Percentiles rank a stretch among this genome's conserved stretches.
Evolutionary conservation across 1,140 invertebrate species (phyloP).

Genomic region (Zaprionus ghesquierei): DNA sequence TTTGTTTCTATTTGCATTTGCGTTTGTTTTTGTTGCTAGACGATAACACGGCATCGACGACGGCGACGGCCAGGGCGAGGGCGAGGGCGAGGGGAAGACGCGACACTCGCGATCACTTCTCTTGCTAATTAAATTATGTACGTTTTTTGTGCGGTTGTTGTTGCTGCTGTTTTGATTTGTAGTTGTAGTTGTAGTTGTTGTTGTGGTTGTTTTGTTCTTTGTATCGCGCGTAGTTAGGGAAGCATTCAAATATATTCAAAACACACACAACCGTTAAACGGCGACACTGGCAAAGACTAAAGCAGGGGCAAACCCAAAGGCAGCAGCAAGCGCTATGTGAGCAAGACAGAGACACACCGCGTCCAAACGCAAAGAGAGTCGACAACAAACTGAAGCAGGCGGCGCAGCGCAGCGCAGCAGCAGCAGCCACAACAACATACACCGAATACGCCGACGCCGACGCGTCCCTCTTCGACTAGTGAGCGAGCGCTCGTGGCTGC

Average conservation of each 20-base stretch:
- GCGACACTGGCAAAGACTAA: not conserved
- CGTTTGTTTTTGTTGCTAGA: constrained; percentile 38
- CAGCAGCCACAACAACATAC: constrained; percentile 1
- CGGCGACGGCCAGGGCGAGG: too few species aligned
- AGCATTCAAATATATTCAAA: constrained; percentile 51
- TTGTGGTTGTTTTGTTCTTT: constrained; percentile 12
- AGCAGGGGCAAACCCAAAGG: not conserved
- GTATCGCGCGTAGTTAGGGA: constrained; percentile 38
- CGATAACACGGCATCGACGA: constrained; percentile 13
- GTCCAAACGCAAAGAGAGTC: constrained; percentile 67
- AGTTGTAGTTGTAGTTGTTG: too few species aligned
- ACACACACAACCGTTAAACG: constrained; percentile 33
- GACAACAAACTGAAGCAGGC: constrained; percentile 52
- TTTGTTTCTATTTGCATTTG: not conserved
- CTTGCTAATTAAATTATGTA: constrained; percentile 52
- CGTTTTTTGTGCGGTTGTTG: constrained; percentile 23
- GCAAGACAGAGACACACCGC: constrained; percentile 38
- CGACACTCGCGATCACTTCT: constrained; percentile 34
- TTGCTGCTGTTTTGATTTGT: constrained; percentile 20
- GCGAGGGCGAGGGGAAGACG: not conserved
- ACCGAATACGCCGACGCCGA: constrained; percentile 10
- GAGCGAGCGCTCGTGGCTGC: not conserved
- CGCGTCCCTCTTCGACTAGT: not conserved
- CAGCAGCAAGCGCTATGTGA: constrained; percentile 2
- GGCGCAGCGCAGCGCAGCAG: constrained; percentile 49